Evolutionary conservation across 2,888 invertebrate species (phyloP), one percentile per base, ranked within the genome.

Genomic region (Zygaena filipendulae): DNA sequence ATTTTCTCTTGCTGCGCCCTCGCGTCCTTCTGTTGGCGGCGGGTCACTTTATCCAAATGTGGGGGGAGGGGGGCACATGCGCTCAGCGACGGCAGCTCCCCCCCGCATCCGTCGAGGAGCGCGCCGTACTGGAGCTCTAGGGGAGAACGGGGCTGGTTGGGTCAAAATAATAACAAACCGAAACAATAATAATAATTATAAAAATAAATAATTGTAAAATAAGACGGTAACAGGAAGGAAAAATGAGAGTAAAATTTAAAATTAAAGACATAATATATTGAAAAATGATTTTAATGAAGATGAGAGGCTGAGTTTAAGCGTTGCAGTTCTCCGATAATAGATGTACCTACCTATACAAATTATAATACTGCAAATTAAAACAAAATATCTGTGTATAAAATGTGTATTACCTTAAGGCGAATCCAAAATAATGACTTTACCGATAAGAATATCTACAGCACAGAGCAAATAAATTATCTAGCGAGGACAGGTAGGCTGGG

Each of bases 1-100:
- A 89, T 70, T 75, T 87, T 87, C 61, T 91, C 90, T 59, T 88
- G 77, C 45, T 87, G 86, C 57, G 88, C 85, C 42, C 87, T 86
- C 50, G 86, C 84, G 49, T 87, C 72, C 63, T 86, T 87, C 39
- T 86, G 82, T 37, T 63, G 67, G 3, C 67, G 57, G 9, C 72
- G 64, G 30, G 69, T 53, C 52, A 86, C 85, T 55, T 87, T 87
- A 77, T 87, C 88, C 37, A 67, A 58, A 62, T 64, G 60, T 62
- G 71, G 66, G 69, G 81, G 69, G 66, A 69, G 63, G 45, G 81
- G 74, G 38, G 75, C 66, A 64, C 77, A 59, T 48, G 75, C 66
- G 57, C 80, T 62, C 47, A 77, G 52, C 47, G 79, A 62, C 35
- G 68, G 66, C 55, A 79, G 48, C 64, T 83, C 84, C 59, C 77